Percentiles rank a stretch among this genome's conserved stretches.
Evolutionary conservation across 2,797 vertebrate species (phyloP).

Genomic region (Dallia pectoralis): DNA sequence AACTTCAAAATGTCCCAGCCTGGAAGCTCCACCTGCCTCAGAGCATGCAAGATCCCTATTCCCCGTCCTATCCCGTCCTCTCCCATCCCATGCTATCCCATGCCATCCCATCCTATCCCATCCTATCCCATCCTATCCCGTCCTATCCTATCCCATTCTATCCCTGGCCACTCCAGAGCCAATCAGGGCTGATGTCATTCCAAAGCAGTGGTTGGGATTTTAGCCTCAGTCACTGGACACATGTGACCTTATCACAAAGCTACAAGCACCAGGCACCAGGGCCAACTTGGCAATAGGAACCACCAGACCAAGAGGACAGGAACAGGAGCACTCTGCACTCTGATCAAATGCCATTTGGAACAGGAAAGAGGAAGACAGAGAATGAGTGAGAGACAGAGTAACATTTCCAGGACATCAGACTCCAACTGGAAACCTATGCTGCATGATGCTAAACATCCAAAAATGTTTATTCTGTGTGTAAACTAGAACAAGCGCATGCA

Average conservation of each 20-base stretch:
- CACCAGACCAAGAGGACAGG: neutral
- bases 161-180: neutral
- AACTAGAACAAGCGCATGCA: neutral
- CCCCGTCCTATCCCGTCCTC: too few relatives aligned
- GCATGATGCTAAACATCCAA: slow-evolving; percentile 5
- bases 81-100: neutral
- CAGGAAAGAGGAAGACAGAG: neutral
- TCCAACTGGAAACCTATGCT: slow-evolving; percentile 1
- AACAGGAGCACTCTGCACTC: neutral
- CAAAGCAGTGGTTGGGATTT: neutral
- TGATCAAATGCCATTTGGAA: neutral
- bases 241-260: neutral
- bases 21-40: neutral
- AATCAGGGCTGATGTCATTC: neutral
- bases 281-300: neutral
- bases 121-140: neutral
- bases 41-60: neutral
- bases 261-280: neutral
- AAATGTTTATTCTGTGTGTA: neutral
- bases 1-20: neutral
- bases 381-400: neutral
- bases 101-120: neutral
- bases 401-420: neutral
- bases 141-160: neutral
- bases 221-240: neutral